Conservation (phyloP, 1,140 invertebrate species). For the Steinernema feltiae region DNA sequence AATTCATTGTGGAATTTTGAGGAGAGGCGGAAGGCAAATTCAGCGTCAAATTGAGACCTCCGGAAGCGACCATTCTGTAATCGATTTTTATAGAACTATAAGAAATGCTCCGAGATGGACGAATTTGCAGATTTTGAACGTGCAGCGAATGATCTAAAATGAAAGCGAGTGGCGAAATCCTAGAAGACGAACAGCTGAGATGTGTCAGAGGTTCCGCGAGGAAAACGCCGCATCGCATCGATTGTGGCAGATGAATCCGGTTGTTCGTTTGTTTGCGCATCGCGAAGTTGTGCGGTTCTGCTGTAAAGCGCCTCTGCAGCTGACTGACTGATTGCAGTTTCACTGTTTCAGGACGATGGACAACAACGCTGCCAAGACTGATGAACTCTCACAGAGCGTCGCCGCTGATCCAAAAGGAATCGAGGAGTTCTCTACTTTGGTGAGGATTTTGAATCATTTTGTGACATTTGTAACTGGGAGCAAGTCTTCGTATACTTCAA, state of each 20-base stretch:
- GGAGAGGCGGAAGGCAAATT: slow-evolving; percentile 18
- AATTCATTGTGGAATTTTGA: slow-evolving; percentile 12
- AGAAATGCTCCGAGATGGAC: background rate
- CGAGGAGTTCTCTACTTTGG: background rate
- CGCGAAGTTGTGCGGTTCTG: too few species aligned
- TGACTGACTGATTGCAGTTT: background rate
- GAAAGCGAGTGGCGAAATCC: too few species aligned
- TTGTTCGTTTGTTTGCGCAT: background rate
- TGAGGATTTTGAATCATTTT: background rate
- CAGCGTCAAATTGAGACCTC: slow-evolving; percentile 8
- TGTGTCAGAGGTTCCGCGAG: background rate
- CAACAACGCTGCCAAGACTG: background rate
- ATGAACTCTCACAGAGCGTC: background rate
- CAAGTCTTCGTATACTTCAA: too few species aligned
- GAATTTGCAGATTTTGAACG: background rate
- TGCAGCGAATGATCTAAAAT: too few species aligned
- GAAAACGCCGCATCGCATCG: background rate
- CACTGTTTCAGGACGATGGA: background rate
- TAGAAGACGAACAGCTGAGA: background rate
- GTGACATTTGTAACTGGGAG: background rate
- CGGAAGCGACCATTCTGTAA: slow-evolving; percentile 5
- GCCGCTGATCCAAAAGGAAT: background rate
- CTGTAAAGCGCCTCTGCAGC: too few species aligned
- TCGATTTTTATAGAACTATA: too few species aligned
- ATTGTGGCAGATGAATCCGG: background rate